Evolutionary conservation across 2,797 vertebrate genomes (phyloP), one percentile per base, ranked within the genome.

Genomic region (Galaxias olidus): DNA sequence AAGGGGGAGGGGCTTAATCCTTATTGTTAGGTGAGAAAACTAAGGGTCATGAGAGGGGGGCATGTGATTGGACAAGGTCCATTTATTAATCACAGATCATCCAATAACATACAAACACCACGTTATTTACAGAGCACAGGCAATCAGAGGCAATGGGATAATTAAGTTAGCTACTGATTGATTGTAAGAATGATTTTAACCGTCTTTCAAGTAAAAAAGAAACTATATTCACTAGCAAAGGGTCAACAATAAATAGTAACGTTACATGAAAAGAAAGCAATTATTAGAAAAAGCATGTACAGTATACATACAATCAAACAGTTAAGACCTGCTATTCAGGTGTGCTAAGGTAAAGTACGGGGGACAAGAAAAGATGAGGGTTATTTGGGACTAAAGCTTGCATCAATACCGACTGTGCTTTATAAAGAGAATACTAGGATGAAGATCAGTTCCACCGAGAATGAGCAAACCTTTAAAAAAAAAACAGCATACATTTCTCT

Each of bases 231-330:
- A 85, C 84, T 89, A 86, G 76, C 76, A 81, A 87, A 84, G 76
- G 64, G 76, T 84, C 79, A 20, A 81, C 84, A 91, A 91, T 89
- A 91, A 90, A 90, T 87, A 89, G 84, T 81, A 75, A 83, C 71
- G 77, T 72, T 80, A 84, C 86, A 87, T 80, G 77, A 80, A 65
- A 80, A 86, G 68, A 75, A 68, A 72, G 74, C 67, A 84, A 80
- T 74, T 84, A 83, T 88, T 82, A 88, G 86, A 82, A 85, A 83
- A 83, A 84, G 75, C 80, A 83, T 76, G 71, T 86, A 75, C 79
- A 71, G 70, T 44, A 40, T 45, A 50, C 15, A 15, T 40, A 67
- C 43, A 81, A 80, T 67, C 63, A 82, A 78, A 79, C 66, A 71
- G 19, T 47, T 40, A 56, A 61, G 63, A 81, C 43, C 61, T 65